These are phyloP conservation scores for Heliconius cydno DNA, from an alignment of 2,888 invertebrate species.

Conservation along the genomic window DNA sequence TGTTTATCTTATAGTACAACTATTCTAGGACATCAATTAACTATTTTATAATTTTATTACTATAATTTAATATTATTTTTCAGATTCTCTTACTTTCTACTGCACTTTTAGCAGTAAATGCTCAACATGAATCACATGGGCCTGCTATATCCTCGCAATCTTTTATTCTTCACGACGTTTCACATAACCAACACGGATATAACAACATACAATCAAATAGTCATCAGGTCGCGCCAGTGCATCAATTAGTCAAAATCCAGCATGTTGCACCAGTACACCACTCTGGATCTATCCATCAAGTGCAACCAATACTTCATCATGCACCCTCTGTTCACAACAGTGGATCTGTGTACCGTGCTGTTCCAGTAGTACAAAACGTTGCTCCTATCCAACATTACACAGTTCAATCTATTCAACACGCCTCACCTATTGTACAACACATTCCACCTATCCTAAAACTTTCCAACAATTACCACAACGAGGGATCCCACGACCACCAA, in stretches of 20 bases:
- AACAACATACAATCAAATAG: constrained; percentile 17
- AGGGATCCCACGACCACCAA: constrained; percentile 52
- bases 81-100: constrained; percentile 45
- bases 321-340: constrained; percentile 39
- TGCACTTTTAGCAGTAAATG: constrained; percentile 51
- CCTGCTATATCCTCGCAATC: constrained; percentile 51
- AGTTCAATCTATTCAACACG: constrained; percentile 30
- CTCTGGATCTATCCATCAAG: constrained; percentile 42
- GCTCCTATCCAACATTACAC: constrained; percentile 25
- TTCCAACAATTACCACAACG: constrained; percentile 50
- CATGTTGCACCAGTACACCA: constrained; percentile 35
- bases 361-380: constrained; percentile 49
- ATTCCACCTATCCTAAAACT: constrained; percentile 40
- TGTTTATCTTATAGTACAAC: too few species aligned
- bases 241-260: constrained; percentile 26
- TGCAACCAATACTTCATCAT: constrained; percentile 26
- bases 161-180: constrained; percentile 44
- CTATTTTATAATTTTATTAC: background rate
- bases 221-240: constrained; percentile 38
- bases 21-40: background rate
- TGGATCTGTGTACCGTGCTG: constrained; percentile 55
- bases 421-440: constrained; percentile 39
- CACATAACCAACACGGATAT: constrained; percentile 42
- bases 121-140: constrained; percentile 50
- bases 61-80: constrained; percentile 9